Percentiles rank a stretch among this genome's conserved stretches.
Conservation (phyloP, 1,140 invertebrate species). For the Euschistus heros region DNA sequence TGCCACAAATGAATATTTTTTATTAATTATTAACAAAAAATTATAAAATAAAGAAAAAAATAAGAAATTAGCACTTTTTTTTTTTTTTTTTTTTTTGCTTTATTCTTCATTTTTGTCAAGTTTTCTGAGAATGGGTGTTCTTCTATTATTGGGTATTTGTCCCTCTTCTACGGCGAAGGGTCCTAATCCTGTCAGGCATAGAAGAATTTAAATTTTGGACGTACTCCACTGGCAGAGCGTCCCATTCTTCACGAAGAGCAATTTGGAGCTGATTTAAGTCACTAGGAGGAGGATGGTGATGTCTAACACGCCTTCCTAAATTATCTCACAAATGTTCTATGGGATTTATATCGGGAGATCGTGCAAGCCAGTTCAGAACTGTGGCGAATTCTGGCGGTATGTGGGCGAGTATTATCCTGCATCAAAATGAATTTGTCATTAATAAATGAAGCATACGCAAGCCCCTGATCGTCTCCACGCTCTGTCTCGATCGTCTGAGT, state of each 20-base stretch:
- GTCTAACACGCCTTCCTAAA: too few relatives aligned
- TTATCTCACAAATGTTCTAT: too few relatives aligned
- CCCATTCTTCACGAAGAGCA: background rate
- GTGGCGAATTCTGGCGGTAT: background rate
- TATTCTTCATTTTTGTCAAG: background rate
- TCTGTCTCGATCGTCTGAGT: background rate
- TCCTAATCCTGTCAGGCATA: too few relatives aligned
- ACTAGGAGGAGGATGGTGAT: background rate
- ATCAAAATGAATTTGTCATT: background rate
- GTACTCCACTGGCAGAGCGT: background rate
- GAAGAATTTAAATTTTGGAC: background rate
- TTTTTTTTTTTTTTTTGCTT: too few relatives aligned
- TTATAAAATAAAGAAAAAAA: too few relatives aligned
- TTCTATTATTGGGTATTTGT: background rate
- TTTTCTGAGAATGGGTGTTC: background rate
- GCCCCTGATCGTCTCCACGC: background rate
- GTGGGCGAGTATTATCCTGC: background rate
- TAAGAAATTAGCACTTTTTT: too few relatives aligned
- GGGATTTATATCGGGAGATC: too few relatives aligned
- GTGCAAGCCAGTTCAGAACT: background rate
- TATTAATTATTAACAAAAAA: too few relatives aligned
- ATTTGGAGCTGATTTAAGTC: background rate
- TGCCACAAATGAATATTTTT: too few relatives aligned
- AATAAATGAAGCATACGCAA: background rate
- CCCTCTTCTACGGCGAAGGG: background rate